Evolutionary conservation across 2,113 vertebrate genomes (phyloP).

Genomic region (Illadopsis cleaveri): DNA sequence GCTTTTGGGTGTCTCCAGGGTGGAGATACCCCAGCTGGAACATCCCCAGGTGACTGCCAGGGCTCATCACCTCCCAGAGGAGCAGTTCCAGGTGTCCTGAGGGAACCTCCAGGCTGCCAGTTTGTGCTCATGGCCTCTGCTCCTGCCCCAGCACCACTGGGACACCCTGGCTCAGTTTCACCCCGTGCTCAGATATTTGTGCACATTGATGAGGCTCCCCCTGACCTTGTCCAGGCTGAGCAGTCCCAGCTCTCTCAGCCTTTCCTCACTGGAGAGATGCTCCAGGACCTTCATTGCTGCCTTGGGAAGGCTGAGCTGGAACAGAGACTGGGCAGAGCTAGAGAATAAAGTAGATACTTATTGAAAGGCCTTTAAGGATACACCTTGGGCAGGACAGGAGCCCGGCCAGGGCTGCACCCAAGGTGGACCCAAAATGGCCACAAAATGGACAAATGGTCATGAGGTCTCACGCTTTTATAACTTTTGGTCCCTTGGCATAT

Average conservation of each 20-base stretch:
- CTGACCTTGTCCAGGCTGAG: not conserved
- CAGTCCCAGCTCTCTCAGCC: not conserved
- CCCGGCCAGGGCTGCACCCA: too few species aligned
- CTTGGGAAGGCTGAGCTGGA: too few species aligned
- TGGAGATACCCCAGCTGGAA: not conserved
- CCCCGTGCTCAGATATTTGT: accelerated
- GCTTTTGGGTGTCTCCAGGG: not conserved
- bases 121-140: not conserved
- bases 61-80: not conserved
- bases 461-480: too few species aligned
- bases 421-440: too few species aligned
- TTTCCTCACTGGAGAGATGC: not conserved
- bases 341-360: too few species aligned
- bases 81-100: not conserved
- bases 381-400: too few species aligned
- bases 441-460: too few species aligned
- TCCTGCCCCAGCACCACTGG: not conserved
- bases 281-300: not conserved
- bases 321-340: too few species aligned
- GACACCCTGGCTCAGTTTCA: not conserved
- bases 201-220: not conserved
- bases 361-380: too few species aligned
- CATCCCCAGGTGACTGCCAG: not conserved
- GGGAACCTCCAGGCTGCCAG: not conserved
- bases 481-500: too few species aligned